Conservation (phyloP, 64 coral and sea anemone genomes). For the Montipora capricornis region DNA sequence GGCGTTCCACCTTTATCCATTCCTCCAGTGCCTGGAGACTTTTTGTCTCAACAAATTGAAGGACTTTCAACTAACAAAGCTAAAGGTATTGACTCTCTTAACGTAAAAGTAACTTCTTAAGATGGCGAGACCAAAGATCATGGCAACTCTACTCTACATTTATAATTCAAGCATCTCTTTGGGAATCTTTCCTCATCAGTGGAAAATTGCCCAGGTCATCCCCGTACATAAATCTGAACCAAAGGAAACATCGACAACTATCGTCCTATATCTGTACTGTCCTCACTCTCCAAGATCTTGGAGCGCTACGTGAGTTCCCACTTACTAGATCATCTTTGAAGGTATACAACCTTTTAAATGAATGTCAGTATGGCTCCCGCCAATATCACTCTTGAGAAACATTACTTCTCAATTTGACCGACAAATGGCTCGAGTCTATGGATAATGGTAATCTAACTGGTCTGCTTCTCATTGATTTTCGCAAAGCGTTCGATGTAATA, state of each 20-base stretch:
- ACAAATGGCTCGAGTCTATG: conserved; percentile 15
- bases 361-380: conserved; percentile 11
- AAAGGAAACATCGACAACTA: not conserved
- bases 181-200: not conserved
- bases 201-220: conserved; percentile 16
- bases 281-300: conserved; percentile 4
- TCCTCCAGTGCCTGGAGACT: too few species aligned
- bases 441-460: not conserved
- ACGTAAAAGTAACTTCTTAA: not conserved
- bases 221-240: conserved; percentile 28
- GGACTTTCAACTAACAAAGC: not conserved
- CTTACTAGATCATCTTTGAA: conserved; percentile 8
- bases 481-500: not conserved
- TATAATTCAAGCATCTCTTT: conserved; percentile 11
- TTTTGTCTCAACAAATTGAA: not conserved
- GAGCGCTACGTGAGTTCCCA: not conserved
- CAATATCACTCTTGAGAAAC: conserved; percentile 16
- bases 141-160: not conserved
- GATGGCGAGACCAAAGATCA: not conserved
- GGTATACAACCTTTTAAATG: conserved; percentile 3
- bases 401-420: conserved; percentile 1
- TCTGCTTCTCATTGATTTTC: not conserved
- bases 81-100: not conserved
- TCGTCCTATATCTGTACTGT: conserved; percentile 23
- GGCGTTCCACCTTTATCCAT: too few species aligned